phyloP scores from a whole-genome alignment of 2,797 vertebrate genomes.

The Diplodus puntazzo region DNA sequence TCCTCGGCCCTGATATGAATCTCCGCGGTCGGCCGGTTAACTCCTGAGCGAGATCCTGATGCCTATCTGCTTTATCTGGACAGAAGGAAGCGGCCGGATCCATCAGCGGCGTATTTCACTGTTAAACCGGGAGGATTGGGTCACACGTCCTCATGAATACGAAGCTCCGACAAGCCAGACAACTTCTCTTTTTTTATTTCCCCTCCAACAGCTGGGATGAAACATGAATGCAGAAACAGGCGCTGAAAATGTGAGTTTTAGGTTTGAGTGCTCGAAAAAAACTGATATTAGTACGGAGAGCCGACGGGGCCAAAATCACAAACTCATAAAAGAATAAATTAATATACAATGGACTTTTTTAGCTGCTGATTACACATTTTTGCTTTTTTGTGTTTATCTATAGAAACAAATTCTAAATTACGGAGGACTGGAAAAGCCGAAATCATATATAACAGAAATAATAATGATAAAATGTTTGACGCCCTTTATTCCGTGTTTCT shows the following conservation, averaged over 20 bases:
- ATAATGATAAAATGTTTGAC: too few relatives aligned
- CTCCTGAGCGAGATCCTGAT: constrained; percentile 66
- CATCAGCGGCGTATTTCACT: constrained; percentile 65
- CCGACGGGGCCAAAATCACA: too few relatives aligned
- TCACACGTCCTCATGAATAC: constrained; percentile 80
- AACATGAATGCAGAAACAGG: constrained; percentile 27
- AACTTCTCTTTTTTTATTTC: constrained; percentile 15
- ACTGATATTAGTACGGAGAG: neutral
- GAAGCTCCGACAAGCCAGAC: constrained; percentile 52
- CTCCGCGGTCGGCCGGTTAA: constrained; percentile 55
- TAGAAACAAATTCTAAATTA: too few relatives aligned
- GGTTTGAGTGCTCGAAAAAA: neutral
- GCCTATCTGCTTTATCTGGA: constrained; percentile 71
- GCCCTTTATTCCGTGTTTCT: too few relatives aligned
- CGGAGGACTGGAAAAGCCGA: too few relatives aligned
- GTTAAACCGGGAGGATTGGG: constrained; percentile 69
- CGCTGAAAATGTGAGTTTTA: neutral
- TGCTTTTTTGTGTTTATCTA: too few relatives aligned
- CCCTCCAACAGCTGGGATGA: constrained; percentile 5
- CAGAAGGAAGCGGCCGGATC: constrained; percentile 56
- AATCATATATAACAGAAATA: too few relatives aligned
- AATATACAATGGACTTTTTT: neutral
- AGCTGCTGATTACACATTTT: neutral
- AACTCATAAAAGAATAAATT: too few relatives aligned
- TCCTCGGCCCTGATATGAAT: constrained; percentile 59